Evolutionary conservation across 1,140 invertebrate genomes (phyloP).

Genomic region (Centruroides vittatus): DNA sequence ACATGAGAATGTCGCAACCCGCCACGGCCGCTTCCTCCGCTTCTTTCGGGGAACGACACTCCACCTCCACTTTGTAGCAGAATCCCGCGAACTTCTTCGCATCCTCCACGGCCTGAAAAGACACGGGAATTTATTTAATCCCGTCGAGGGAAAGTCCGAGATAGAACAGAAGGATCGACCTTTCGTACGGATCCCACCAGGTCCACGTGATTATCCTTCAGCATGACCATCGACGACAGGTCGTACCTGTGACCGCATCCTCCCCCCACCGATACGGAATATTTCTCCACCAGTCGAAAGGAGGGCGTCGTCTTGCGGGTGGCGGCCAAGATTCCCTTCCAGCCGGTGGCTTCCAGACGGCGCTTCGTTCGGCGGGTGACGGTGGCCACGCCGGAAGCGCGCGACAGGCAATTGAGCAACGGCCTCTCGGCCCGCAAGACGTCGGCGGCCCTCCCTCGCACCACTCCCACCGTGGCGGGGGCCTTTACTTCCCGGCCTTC

Average conservation of each 20-base stretch:
- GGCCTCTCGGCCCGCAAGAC: constrained; percentile 33
- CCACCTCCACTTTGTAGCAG: constrained; percentile 34
- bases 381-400: constrained; percentile 34
- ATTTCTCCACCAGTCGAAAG: constrained; percentile 37
- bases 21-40: constrained; percentile 28
- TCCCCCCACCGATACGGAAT: constrained; percentile 33
- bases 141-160: no score
- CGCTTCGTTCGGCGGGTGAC: constrained; percentile 15
- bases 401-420: constrained; percentile 29
- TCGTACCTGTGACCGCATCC: constrained; percentile 32
- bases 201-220: constrained; percentile 38
- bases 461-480: constrained; percentile 21
- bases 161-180: constrained; percentile 17
- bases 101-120: constrained; percentile 29
- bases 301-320: constrained; percentile 37
- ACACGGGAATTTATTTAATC: background rate
- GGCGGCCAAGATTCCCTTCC: constrained; percentile 31
- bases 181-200: constrained; percentile 29
- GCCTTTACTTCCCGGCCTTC: constrained; percentile 24
- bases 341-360: constrained; percentile 18
- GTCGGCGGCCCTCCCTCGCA: constrained; percentile 27
- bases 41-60: constrained; percentile 31
- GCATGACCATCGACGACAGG: constrained; percentile 35
- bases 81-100: constrained; percentile 28
- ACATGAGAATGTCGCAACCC: constrained; percentile 33